Base-by-base conservation (phyloP, 2,888 invertebrate species). In the Theretra japonica region DNA sequence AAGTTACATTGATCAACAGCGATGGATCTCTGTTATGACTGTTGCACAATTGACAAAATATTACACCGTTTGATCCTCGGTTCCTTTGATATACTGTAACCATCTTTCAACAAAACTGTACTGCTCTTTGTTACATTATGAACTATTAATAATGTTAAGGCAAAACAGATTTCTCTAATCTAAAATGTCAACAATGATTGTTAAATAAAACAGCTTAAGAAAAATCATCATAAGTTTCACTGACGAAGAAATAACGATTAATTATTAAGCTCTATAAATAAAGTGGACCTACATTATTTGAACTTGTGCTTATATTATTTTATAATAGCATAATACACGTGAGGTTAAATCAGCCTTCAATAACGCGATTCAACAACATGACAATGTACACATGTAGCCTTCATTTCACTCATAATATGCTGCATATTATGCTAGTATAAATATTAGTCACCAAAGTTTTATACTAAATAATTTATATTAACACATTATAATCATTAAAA, bases 1-100 rank as follows among this genome's bases (percentile, higher is more conserved):
- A 90, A 89, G 94, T 95, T 94, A 94, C 92, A 94, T 94, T 92
- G 93, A 95, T 94, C 95, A 95, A 95, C 95, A 95, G 94, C 93
- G 92, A 93, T 93, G 93, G 90, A 80, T 87, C 84, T 91, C 86
- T 87, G 83, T 87, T 80, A 80, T 83, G 84, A 88, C 90, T 91
- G 90, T 88, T 91, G 88, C 83, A 88, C 89, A 93, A 93, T 94
- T 93, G 93, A 94, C 94, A 88, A 92, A 91, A 90, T 85, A 85
- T 90, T 90, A 86, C 86, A 91, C 87, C 87, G 84, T 85, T 87
- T 88, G 88, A 88, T 87, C 87, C 88, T 88, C 86, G 87, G 88
- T 83, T 83, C 86, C 79, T 83, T 82, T 85, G 88, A 89, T 90
- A 89, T 88, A 90, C 85, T 90, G 90, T 87, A 87, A 90, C 85